Percentiles rank a stretch among this genome's conserved stretches.
These are phyloP conservation scores for Anodontia alba DNA, from an alignment of 2,888 invertebrate species.

Conservation along the genomic window DNA sequence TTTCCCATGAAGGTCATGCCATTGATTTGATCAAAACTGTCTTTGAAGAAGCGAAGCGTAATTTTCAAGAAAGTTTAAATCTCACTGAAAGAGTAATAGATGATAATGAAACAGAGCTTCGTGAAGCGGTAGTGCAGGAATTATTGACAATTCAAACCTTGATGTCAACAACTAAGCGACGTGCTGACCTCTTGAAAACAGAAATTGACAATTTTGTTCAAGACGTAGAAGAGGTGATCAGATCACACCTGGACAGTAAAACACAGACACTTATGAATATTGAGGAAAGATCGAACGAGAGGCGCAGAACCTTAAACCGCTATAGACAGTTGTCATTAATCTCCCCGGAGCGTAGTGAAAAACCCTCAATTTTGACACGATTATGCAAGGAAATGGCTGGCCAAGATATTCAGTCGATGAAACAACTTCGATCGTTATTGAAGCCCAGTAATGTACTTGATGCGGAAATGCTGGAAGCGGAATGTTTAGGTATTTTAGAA, in stretches of 20 bases:
- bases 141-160: not conserved
- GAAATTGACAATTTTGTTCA: not conserved
- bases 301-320: not conserved
- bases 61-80: not conserved
- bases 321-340: not conserved
- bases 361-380: no score
- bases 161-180: not conserved
- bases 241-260: not conserved
- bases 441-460: no score
- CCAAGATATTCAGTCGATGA: no score
- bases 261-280: not conserved
- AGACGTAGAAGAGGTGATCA: not conserved
- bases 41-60: not conserved
- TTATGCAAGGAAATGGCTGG: no score
- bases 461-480: no score
- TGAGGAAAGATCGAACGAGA: not conserved
- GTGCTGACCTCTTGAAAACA: not conserved
- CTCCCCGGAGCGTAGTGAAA: no score
- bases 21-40: not conserved
- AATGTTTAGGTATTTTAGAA: no score
- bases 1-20: not conserved
- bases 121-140: not conserved
- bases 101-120: not conserved
- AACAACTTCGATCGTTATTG: no score
- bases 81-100: not conserved